Percentiles rank a stretch among this genome's conserved stretches.
Evolutionary conservation across 2,113 vertebrate species (phyloP).

Genomic region (Stercorarius parasiticus): DNA sequence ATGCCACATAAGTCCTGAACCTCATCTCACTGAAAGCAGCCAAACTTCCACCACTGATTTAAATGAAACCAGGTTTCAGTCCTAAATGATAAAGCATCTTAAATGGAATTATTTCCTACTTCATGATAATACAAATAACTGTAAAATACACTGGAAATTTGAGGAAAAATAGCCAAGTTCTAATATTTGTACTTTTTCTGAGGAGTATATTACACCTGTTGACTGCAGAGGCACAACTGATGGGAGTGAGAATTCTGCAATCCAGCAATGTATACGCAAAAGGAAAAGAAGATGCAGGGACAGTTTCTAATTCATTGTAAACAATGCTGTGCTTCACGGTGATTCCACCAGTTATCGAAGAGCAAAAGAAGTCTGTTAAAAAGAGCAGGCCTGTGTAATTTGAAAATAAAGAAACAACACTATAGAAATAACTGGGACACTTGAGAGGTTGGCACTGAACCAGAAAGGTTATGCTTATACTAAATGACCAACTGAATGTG

Average conservation of each 20-base stretch:
- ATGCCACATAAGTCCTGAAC: not conserved
- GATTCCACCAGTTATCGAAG: not conserved
- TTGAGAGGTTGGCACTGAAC: not conserved
- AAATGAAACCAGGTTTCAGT: not conserved
- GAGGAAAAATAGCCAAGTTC: not conserved
- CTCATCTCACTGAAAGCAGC: not conserved
- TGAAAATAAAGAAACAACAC: not conserved
- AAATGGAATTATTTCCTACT: not conserved
- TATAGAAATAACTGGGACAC: not conserved
- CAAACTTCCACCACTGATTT: not conserved
- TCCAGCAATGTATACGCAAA: not conserved
- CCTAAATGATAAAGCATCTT: not conserved
- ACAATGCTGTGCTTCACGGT: not conserved
- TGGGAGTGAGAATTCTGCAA: not conserved
- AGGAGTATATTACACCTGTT: not conserved
- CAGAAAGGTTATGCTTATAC: not conserved
- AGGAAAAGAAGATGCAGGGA: not conserved
- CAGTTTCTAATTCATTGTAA: not conserved
- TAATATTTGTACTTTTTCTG: not conserved
- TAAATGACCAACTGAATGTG: not conserved
- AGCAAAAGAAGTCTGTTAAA: not conserved
- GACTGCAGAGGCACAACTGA: not conserved
- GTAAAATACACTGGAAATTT: not conserved
- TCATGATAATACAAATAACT: not conserved
- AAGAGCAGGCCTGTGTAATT: not conserved